Evolutionary conservation across 2,888 invertebrate species (phyloP), one percentile per base, ranked within the genome.

Genomic region (Platyscelio sp.): DNA sequence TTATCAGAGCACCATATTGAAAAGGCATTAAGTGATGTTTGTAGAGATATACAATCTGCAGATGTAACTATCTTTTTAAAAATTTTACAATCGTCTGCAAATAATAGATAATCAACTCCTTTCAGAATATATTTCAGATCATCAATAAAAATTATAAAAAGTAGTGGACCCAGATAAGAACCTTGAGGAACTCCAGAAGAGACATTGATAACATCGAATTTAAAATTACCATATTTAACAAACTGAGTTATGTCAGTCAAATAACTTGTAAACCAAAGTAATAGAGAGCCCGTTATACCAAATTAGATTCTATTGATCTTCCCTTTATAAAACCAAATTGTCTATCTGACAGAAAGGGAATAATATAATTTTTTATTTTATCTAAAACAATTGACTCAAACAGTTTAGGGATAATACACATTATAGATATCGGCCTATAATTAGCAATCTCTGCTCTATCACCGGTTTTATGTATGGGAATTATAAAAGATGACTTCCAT

Each of bases 41-140:
- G 46, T 9, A 67, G 65, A 29, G 3, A n/a, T 1, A 20, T 0
- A 27, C 1, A 7, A 20, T 67, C 49, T 2, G 18, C 7, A 18
- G 18, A 0, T 7, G 38, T 43, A 18, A 1, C 24, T 15, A 63
- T 63, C 15, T 6, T n/a, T 26, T 43, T 24, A 20, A 63, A 63
- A 43, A 63, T 43, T 22, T 63, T 63, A 5, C 40, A 43, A 24
- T 63, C 61, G 26, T 63, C 61, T 24, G 61, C 61, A 40, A 63
- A 63, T 15, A 43, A 24, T 24, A 63, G 26, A n/a, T 24, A 63
- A n/a, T 63, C 26, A 15, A 43, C 40, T 11, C 29, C 6, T 24
- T 24, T 3, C 1, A 29, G 13, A 49, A 40, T 7, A 13, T 13
- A 15, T 6, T 40, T 15, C 9, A 63, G 9, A 63, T 24, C 43